These are phyloP conservation scores for Papilio elwesi DNA, from an alignment of 2,888 invertebrate species.

Conservation along the genomic window DNA sequence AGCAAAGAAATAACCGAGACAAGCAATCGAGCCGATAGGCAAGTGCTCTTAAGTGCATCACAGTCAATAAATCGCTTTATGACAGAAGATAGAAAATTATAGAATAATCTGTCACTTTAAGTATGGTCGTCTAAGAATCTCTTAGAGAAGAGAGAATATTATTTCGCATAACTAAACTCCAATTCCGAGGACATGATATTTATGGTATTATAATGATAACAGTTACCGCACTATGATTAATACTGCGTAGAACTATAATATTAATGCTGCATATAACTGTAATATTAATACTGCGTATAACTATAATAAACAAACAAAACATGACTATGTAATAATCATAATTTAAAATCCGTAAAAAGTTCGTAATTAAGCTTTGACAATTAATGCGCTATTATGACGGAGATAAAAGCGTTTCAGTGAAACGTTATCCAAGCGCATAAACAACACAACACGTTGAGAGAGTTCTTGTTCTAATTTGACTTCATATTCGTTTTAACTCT, in stretches of 20 bases:
- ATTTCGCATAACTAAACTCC: too few species aligned
- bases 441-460: conserved; percentile 4
- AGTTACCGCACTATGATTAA: too few species aligned
- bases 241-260: background rate
- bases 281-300: background rate
- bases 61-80: background rate
- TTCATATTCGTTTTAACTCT: background rate
- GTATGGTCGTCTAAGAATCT: too few species aligned
- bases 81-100: too few species aligned
- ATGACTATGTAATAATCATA: background rate
- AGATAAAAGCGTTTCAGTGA: background rate
- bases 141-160: too few species aligned
- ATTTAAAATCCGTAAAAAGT: background rate
- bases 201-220: too few species aligned
- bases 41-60: background rate
- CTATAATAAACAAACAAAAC: background rate
- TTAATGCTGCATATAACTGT: background rate
- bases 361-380: background rate
- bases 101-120: too few species aligned
- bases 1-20: background rate
- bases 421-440: conserved; percentile 7
- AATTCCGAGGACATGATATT: too few species aligned
- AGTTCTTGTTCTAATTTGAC: background rate
- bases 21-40: conserved; percentile 1
- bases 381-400: background rate